Base-by-base conservation (phyloP, 2,113 vertebrate genomes). In the Alces alces region DNA sequence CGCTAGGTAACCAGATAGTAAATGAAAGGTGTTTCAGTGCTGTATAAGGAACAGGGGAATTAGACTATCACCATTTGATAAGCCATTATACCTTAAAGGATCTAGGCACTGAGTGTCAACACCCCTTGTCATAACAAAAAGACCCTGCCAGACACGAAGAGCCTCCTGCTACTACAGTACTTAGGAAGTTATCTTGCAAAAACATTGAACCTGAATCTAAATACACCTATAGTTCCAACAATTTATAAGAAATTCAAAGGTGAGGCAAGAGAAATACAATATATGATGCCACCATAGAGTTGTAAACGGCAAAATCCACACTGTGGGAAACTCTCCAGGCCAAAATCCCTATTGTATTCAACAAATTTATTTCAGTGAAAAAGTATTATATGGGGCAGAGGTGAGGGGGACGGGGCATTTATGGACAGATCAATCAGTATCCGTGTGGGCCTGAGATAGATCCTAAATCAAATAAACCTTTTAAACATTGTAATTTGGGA, bases 401-500 rank as follows among this genome's bases (percentile, higher is more conserved):
- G 43, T 39, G 8, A 6, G 1, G 10, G 43, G 30, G 21, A 5
- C 0, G 21, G 43, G 43, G 39, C 3, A n/a, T 16, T 15, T 9
- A 54, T 15, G 61, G 25, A 82, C 16, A 23, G 33, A 61, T 52
- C 54, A 76, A 2, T 82, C 23, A 45, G 1, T 45, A 89, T 58
- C 39, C 16, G 11, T 86, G 19, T 55, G 13, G 55, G 85, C 36
- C 19, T 79, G 39, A 50, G 78, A 23, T 21, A 27, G 30, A 95
- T 60, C 11, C 50, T 73, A 92, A 83, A 82, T 91, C 45, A 93
- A 87, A 93, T 55, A 73, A 97, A n/a, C 36, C 13, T 79, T 93
- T 70, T 28, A 86, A 94, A 84, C 58, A 17, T 86, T 90, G 3
- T 13, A 84, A 78, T 61, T 76, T 83, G 66, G 36, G 21, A 39